These are phyloP conservation scores for Melopsittacus undulatus DNA, from an alignment of 2,797 vertebrate species.

Conservation along the genomic window DNA sequence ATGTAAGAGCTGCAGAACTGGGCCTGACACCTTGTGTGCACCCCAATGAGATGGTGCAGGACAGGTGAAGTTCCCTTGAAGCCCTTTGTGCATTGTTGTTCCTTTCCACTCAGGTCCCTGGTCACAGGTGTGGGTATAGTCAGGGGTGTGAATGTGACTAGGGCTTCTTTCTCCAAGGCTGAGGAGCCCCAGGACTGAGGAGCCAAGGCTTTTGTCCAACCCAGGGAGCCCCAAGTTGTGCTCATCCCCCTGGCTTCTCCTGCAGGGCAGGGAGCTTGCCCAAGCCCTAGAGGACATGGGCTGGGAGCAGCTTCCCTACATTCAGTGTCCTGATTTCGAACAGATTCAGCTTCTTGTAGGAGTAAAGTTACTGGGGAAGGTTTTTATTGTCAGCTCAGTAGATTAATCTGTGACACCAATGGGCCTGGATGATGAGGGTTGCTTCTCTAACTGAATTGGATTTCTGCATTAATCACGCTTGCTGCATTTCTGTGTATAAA, in stretches of 20 bases:
- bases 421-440: conserved; percentile 1
- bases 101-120: background rate
- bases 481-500: conserved; percentile 31
- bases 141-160: background rate
- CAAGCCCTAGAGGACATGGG: background rate
- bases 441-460: conserved; percentile 42
- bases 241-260: background rate
- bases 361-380: background rate
- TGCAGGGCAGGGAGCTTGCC: background rate
- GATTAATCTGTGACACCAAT: conserved; percentile 51
- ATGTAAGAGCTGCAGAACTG: background rate
- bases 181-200: background rate
- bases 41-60: background rate
- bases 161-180: background rate
- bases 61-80: background rate
- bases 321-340: background rate
- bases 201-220: background rate
- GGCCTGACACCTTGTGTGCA: background rate
- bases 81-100: background rate
- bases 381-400: conserved; percentile 42
- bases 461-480: conserved; percentile 47
- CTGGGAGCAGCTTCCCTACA: background rate
- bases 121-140: background rate
- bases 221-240: background rate
- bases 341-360: background rate